Conservation (phyloP, 2,113 vertebrate genomes). For the Rhinopithecus roxellana region DNA sequence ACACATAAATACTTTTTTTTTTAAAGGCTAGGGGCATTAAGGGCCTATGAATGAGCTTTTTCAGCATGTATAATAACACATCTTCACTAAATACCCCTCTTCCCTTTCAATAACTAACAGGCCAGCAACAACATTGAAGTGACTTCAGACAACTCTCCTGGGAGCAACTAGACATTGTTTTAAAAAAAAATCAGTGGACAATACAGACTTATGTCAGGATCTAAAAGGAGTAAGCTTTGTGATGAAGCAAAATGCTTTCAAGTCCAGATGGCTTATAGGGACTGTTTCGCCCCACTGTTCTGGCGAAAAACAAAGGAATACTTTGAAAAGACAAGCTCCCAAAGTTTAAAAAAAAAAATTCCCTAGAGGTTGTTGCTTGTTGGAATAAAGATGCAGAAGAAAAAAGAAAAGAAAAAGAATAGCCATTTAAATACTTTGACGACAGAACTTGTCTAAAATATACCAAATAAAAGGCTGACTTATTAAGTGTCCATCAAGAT, state of each 20-base stretch:
- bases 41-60: not conserved
- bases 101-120: slow-evolving; percentile 3
- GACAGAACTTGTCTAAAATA: not conserved
- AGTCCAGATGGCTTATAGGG: slow-evolving; percentile 60
- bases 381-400: not conserved
- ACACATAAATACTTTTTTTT: not conserved
- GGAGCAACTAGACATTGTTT: slow-evolving; percentile 35
- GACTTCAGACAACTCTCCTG: slow-evolving; percentile 52
- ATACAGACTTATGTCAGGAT: slow-evolving; percentile 55
- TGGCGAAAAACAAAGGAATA: slow-evolving; percentile 62
- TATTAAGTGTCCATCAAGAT: not conserved
- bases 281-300: slow-evolving; percentile 40
- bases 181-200: not conserved
- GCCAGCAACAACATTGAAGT: not conserved
- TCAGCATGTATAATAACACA: not conserved
- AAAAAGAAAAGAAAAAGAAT: not conserved
- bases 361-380: not conserved
- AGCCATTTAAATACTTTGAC: slow-evolving; percentile 12
- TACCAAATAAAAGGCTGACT: slow-evolving; percentile 33
- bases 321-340: slow-evolving; percentile 35
- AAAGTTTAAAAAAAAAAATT: not conserved
- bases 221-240: slow-evolving; percentile 60
- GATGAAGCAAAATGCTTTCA: slow-evolving; percentile 54
- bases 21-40: not conserved
- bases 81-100: not conserved